A percentile compares a stretch with the other conserved stretches of the same genome.
Conservation (phyloP, 53 echinoderm and acorn worm species). For the Actinopyga echinites region DNA sequence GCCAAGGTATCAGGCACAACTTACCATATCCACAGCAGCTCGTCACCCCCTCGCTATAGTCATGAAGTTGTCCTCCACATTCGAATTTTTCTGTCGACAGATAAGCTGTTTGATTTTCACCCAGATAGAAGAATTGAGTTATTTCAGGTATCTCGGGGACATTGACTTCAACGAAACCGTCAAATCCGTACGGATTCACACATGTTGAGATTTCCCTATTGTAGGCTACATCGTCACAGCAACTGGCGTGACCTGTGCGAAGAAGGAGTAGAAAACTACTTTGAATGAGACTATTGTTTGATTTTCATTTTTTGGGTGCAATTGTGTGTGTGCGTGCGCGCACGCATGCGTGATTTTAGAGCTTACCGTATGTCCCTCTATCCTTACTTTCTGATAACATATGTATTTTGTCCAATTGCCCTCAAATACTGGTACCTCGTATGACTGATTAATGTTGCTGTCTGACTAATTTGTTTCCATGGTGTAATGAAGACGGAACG, state of each 20-base stretch:
- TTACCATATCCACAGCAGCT: conserved; percentile 9
- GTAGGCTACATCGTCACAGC: background rate
- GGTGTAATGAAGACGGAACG: no score
- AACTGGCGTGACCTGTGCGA: background rate
- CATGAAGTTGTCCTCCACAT: background rate
- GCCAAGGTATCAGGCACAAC: background rate
- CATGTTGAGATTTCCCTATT: background rate
- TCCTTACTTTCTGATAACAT: no score
- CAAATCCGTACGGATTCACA: background rate
- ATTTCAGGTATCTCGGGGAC: background rate
- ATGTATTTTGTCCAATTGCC: no score
- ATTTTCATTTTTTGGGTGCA: no score
- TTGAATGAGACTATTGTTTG: no score
- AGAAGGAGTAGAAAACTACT: no score
- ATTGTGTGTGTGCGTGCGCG: no score
- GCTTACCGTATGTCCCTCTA: no score
- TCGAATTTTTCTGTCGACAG: background rate
- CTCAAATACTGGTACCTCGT: no score
- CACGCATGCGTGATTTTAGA: no score
- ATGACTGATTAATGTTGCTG: no score
- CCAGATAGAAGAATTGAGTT: background rate
- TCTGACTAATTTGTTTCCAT: no score
- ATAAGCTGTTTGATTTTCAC: background rate
- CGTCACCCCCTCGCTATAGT: background rate
- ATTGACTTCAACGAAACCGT: background rate